Base-by-base conservation (phyloP, 2,888 invertebrate genomes). In the Leptinotarsa rubiginosa region DNA sequence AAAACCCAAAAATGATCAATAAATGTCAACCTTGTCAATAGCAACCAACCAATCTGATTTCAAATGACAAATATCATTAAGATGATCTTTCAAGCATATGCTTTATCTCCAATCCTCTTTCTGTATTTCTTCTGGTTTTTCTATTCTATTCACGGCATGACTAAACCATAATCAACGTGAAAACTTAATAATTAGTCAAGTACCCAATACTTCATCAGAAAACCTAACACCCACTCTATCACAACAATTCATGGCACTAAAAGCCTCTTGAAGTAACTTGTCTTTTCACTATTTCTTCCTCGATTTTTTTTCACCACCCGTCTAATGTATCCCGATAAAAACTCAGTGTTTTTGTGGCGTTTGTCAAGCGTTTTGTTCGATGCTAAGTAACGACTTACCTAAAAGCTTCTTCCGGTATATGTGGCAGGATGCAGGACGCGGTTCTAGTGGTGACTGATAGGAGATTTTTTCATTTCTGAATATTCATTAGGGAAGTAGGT, bases 271-370 rank as follows among this genome's bases (percentile, higher is more conserved):
- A 69, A 69, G 69, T 69, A 47, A 47, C 69, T 69, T 56, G 69
- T 69, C 56, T 69, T 56, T 18, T 18, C 52, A 22, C 52, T 16
- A 41, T 54, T 54, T 68, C 54, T 68, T 68, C 16, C 18, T 52
- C 18, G 13, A 47, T 18, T 56, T n/a, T 62, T 62, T 69, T 54
- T 22, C 49, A 22, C 47, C 15, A 31, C 47, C 56, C 69, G 56
- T 56, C 69, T 69, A 69, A 69, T 69, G 69, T 47, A 56, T 69
- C 69, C 56, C 20, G 69, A 56, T 69, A 56, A 59, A 69, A 69
- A 69, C 47, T 31, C 16, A 47, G 47, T n/a, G 25, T 49, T 52
- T 49, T 49, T 50, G n/a, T 52, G 18, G 31, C 20, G n/a, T 22
- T 50, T 31, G 67, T 25, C 31, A 25, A 67, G 67, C 67, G 4